Evolutionary conservation across 2,888 invertebrate species (phyloP).

Genomic region (Drosophila testacea): DNA sequence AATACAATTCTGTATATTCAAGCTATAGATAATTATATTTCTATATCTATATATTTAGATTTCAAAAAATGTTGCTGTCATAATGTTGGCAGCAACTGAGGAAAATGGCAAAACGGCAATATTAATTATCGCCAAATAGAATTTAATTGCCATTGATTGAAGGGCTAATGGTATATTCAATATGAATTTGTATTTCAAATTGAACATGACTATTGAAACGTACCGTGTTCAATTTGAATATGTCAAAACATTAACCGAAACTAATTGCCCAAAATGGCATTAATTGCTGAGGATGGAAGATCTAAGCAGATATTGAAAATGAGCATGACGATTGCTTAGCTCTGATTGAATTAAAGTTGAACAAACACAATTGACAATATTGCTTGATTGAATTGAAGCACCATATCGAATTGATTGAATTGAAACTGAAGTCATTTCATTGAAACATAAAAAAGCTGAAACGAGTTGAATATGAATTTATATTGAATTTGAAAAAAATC

Average conservation of each 20-base stretch:
- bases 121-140: slow-evolving; percentile 63
- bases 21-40: slow-evolving; percentile 11
- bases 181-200: slow-evolving; percentile 24
- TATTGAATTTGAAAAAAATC: not conserved
- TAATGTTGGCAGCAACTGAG: slow-evolving; percentile 42
- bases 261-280: not conserved
- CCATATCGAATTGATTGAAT: not conserved
- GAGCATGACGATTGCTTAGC: not conserved
- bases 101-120: slow-evolving; percentile 27
- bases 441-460: no score
- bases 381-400: not conserved
- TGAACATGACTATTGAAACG: slow-evolving; percentile 16
- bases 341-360: not conserved
- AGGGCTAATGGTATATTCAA: slow-evolving; percentile 36
- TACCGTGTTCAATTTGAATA: not conserved
- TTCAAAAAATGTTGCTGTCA: slow-evolving; percentile 46
- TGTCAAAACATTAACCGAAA: not conserved
- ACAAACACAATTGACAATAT: no score
- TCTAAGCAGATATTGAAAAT: not conserved
- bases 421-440: not conserved
- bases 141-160: slow-evolving; percentile 47
- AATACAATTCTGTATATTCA: slow-evolving; percentile 13
- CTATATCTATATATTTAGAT: slow-evolving; percentile 36
- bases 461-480: not conserved
- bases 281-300: not conserved